phyloP scores from a whole-genome alignment of 2,888 invertebrate species.

The Mesopsocus fuscifrons region DNA sequence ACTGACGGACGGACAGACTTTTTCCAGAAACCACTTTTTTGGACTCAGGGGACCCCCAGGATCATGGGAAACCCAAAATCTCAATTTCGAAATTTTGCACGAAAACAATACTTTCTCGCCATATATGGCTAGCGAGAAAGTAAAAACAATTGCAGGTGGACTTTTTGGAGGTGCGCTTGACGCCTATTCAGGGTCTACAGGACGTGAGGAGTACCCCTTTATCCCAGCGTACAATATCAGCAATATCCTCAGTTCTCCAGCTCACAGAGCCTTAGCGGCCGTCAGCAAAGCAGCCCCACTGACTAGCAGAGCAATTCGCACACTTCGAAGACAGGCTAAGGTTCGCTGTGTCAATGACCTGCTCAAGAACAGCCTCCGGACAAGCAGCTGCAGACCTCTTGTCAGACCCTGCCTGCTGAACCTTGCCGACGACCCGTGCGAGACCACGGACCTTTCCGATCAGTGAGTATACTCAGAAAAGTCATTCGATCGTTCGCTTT shows the following conservation, averaged over 20 bases:
- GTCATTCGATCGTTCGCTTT: too few relatives aligned
- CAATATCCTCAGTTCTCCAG: constrained; percentile 29
- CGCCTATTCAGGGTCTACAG: constrained; percentile 61
- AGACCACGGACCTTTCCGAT: constrained; percentile 49
- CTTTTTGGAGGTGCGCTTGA: too few relatives aligned
- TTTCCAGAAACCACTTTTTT: too few relatives aligned
- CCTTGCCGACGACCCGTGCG: constrained; percentile 69
- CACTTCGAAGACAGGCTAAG: constrained; percentile 30
- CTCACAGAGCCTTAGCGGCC: constrained; percentile 33
- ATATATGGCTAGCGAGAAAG: too few relatives aligned
- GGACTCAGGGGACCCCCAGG: too few relatives aligned
- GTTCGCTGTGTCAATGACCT: constrained; percentile 33
- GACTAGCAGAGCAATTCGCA: constrained; percentile 27
- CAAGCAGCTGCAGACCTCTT: constrained; percentile 38
- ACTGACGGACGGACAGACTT: too few relatives aligned
- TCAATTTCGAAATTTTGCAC: too few relatives aligned
- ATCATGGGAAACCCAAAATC: too few relatives aligned
- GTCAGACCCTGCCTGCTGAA: constrained; percentile 61
- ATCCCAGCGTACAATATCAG: constrained; percentile 36
- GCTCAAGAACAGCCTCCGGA: constrained; percentile 19
- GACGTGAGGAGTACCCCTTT: constrained; percentile 31
- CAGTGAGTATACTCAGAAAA: constrained; percentile 29
- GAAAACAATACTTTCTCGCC: too few relatives aligned
- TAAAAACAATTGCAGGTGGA: too few relatives aligned
- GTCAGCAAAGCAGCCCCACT: constrained; percentile 32